These are phyloP conservation scores for Drosophila repleta DNA, from an alignment of 1,140 invertebrate species.

Conservation along the genomic window DNA sequence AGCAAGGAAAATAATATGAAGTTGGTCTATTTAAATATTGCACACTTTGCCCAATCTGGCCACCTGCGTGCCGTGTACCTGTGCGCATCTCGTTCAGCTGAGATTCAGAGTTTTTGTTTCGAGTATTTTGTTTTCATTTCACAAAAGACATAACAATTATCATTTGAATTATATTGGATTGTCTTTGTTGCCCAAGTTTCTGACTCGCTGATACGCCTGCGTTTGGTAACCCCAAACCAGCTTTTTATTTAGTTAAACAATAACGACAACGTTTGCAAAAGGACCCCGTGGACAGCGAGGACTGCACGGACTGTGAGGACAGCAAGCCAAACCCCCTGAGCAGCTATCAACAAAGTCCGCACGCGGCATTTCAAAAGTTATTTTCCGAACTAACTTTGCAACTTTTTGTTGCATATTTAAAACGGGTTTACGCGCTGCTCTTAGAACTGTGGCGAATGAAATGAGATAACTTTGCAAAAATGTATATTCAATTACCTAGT, in stretches of 20 bases:
- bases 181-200: conserved; percentile 50
- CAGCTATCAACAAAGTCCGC: conserved; percentile 30
- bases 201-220: conserved; percentile 28
- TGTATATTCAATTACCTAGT: conserved; percentile 61
- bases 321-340: background rate
- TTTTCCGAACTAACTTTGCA: conserved; percentile 51
- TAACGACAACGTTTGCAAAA: conserved; percentile 18
- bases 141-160: conserved; percentile 54
- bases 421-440: conserved; percentile 50
- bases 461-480: conserved; percentile 68
- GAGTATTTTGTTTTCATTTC: conserved; percentile 24
- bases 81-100: conserved; percentile 1
- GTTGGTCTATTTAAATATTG: conserved; percentile 1
- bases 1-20: conserved; percentile 5
- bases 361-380: conserved; percentile 54
- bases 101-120: conserved; percentile 4
- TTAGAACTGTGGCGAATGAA: conserved; percentile 33
- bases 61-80: conserved; percentile 6
- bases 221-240: conserved; percentile 1
- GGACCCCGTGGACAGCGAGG: conserved; percentile 15
- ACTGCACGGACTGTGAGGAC: conserved; percentile 1
- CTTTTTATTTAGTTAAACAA: conserved; percentile 33
- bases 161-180: conserved; percentile 59
- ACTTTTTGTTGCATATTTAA: conserved; percentile 70
- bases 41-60: background rate